These are phyloP conservation scores for Pammene aurita DNA, from an alignment of 2,888 invertebrate genomes.

Conservation along the genomic window DNA sequence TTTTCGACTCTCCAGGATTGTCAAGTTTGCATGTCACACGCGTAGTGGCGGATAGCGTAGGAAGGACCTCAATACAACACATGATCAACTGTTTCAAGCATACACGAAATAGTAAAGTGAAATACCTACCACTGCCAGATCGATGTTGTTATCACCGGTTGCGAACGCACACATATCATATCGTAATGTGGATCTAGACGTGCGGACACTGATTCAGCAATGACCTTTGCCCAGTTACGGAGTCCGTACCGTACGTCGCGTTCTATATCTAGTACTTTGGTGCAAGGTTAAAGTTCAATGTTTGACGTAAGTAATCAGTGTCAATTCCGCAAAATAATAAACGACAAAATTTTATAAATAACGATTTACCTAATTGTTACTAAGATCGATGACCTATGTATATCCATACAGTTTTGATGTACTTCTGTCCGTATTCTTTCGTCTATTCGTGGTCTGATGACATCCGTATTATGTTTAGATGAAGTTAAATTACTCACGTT, in stretches of 20 bases:
- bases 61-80: not conserved
- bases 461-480: no score
- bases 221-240: constrained; percentile 18
- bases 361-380: no score
- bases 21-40: not conserved
- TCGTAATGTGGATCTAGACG: not conserved
- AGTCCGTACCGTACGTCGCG: constrained; percentile 13
- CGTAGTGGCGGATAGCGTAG: not conserved
- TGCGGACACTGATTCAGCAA: constrained; percentile 40
- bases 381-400: no score
- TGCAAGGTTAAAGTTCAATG: constrained; percentile 14
- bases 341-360: not conserved
- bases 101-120: not conserved
- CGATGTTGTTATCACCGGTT: not conserved
- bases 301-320: constrained; percentile 1
- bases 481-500: constrained; percentile 62
- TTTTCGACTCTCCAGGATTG: not conserved
- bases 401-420: no score
- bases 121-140: not conserved
- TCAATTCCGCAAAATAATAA: not conserved
- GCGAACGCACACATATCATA: not conserved
- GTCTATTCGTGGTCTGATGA: no score
- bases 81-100: not conserved
- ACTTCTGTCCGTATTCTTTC: no score
- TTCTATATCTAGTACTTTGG: not conserved